A percentile compares a stretch with the other conserved stretches of the same genome.
phyloP scores from a whole-genome alignment of 1,140 invertebrate genomes.

The Drosophila sp. region DNA sequence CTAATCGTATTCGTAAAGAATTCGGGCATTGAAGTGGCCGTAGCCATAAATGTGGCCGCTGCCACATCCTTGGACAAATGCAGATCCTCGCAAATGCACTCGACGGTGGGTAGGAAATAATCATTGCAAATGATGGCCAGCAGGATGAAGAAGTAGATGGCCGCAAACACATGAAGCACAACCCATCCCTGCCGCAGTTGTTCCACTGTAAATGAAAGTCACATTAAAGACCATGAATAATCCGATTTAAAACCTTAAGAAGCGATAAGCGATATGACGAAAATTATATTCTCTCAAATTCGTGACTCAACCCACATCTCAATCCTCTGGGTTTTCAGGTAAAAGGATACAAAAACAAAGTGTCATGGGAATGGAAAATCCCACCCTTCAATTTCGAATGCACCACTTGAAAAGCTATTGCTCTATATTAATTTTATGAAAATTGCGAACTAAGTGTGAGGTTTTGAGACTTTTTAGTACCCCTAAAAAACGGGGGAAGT shows the following conservation, averaged over 20 bases:
- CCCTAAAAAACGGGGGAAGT: not conserved
- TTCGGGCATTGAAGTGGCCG: constrained; percentile 94
- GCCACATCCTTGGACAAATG: constrained; percentile 92
- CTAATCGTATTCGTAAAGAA: constrained; percentile 95
- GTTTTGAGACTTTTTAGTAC: not conserved
- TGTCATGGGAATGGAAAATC: too few species aligned
- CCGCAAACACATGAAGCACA: constrained; percentile 89
- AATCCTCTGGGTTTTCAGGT: too few species aligned
- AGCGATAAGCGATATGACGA: too few species aligned
- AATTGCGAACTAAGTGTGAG: too few species aligned
- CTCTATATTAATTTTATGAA: too few species aligned
- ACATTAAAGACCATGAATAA: not conserved
- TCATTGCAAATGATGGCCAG: constrained; percentile 93
- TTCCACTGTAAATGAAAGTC: constrained; percentile 79
- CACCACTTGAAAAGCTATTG: too few species aligned
- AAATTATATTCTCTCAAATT: too few species aligned
- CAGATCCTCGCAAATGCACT: constrained; percentile 90
- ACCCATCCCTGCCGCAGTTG: constrained; percentile 88
- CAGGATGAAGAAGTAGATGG: constrained; percentile 90
- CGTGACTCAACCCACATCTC: too few species aligned
- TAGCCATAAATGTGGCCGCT: constrained; percentile 96
- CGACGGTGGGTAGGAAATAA: constrained; percentile 92
- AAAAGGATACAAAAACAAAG: too few species aligned
- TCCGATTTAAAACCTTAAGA: too few species aligned
- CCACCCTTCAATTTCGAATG: too few species aligned